phyloP scores from a whole-genome alignment of 2,113 vertebrate species.

The Rhodinocichla rosea region DNA sequence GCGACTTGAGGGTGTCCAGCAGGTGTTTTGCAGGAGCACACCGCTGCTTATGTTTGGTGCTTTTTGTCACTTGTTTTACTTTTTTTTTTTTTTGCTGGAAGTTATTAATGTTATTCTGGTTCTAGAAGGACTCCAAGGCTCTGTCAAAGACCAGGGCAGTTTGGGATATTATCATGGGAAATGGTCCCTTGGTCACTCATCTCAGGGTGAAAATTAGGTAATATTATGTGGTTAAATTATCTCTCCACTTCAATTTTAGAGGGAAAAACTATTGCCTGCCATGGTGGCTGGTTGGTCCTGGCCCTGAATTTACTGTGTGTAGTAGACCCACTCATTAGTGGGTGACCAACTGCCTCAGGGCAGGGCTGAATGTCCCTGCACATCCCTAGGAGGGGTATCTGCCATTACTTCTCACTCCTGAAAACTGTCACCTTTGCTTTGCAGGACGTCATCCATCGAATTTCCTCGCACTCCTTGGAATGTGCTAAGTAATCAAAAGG shows the following conservation, averaged over 20 bases:
- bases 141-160: neutral
- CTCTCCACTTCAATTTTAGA: neutral
- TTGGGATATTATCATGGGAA: neutral
- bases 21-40: neutral
- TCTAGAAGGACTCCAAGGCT: neutral
- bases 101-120: rapidly evolving
- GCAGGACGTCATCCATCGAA: neutral
- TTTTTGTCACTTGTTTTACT: neutral
- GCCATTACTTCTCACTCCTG: neutral
- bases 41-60: neutral
- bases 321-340: neutral
- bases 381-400: neutral
- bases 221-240: neutral
- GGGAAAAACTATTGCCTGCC: neutral
- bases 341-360: neutral
- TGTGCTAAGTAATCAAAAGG: conserved; percentile 39
- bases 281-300: neutral
- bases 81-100: neutral
- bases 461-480: neutral
- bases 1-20: neutral
- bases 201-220: neutral
- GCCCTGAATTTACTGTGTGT: neutral
- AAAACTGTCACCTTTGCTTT: neutral
- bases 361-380: neutral
- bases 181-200: neutral